These are phyloP conservation scores for Podarcis siculus DNA, from an alignment of 2,797 vertebrate species.

Conservation along the genomic window DNA sequence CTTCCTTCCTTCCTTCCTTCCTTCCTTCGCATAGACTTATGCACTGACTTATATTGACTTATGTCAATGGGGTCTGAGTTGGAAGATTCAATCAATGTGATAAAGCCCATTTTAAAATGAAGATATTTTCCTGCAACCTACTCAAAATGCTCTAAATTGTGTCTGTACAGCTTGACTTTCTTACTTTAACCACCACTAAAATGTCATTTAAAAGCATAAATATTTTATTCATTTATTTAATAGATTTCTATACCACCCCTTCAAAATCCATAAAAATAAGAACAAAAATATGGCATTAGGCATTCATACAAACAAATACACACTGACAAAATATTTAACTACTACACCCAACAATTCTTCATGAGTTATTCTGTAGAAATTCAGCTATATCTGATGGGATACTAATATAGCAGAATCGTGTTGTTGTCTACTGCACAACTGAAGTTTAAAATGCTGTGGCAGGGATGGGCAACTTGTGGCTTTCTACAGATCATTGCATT, in stretches of 20 bases:
- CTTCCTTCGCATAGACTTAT: too few species aligned
- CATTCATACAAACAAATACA: neutral
- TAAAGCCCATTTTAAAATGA: neutral
- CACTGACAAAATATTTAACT: neutral
- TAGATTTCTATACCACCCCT: too few species aligned
- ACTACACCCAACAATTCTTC: neutral
- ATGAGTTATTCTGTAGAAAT: neutral
- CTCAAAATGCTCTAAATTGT: neutral
- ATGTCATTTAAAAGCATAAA: neutral
- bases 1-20: too few species aligned
- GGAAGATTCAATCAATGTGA: conserved; percentile 13
- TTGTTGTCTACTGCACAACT: neutral
- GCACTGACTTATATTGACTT: neutral
- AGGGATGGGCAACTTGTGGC: too few species aligned
- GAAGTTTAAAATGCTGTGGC: neutral
- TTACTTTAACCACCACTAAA: neutral
- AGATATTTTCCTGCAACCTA: neutral
- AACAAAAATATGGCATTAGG: neutral
- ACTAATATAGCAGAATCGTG: neutral
- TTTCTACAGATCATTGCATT: too few species aligned
- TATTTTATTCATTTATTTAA: too few species aligned
- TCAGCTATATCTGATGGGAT: neutral
- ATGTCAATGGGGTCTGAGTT: conserved; percentile 52
- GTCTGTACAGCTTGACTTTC: neutral
- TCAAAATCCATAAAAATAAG: too few species aligned